Evolutionary conservation across 1,140 invertebrate species (phyloP).

Genomic region (Eurosta solidaginis): DNA sequence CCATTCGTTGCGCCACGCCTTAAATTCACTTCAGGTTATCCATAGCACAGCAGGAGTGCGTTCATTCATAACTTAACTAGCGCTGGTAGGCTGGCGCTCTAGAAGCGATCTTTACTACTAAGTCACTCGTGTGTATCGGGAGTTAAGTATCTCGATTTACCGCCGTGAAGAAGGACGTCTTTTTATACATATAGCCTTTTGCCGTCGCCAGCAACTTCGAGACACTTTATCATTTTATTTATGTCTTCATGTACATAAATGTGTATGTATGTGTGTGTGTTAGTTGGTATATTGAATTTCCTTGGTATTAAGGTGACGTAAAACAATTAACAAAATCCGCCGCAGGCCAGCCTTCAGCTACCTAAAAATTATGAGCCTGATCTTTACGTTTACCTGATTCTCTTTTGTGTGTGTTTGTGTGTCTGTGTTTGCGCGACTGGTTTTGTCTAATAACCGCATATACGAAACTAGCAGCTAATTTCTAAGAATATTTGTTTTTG

Average conservation of each 20-base stretch:
- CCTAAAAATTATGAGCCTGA: too few relatives aligned
- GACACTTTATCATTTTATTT: not conserved
- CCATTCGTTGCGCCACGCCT: slow-evolving; percentile 11
- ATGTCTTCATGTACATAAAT: not conserved
- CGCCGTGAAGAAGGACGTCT: not conserved
- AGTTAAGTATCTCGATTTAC: not conserved
- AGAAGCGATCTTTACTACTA: not conserved
- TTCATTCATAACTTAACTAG: slow-evolving; percentile 13
- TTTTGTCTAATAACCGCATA: too few relatives aligned
- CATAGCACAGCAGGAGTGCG: not conserved
- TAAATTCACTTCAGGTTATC: not conserved
- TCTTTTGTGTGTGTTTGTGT: too few relatives aligned
- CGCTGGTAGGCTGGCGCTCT: not conserved
- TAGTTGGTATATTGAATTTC: not conserved
- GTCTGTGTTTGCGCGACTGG: too few relatives aligned
- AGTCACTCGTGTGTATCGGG: not conserved
- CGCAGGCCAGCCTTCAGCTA: too few relatives aligned
- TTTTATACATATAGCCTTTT: not conserved
- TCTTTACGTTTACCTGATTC: too few relatives aligned
- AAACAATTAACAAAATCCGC: too few relatives aligned
- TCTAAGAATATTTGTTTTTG: too few relatives aligned
- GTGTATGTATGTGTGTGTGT: not conserved
- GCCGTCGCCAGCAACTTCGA: not conserved
- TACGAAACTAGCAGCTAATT: too few relatives aligned
- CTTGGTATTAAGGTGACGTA: too few relatives aligned